phyloP scores from a whole-genome alignment of 2,888 invertebrate species.

The Embidobia sp. region DNA sequence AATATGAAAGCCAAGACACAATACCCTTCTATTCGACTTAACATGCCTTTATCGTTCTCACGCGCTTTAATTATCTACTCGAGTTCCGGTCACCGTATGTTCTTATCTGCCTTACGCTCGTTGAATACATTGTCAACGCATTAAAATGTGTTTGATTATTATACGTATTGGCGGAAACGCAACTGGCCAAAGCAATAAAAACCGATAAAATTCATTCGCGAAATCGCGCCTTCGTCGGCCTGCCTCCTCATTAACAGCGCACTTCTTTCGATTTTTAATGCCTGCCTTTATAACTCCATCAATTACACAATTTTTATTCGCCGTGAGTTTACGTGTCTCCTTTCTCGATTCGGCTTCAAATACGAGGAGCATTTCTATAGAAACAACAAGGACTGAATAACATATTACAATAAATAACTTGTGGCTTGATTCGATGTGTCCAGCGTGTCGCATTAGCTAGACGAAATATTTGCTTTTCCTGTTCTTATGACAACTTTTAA shows the following conservation, averaged over 20 bases:
- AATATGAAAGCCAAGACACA: constrained; percentile 65
- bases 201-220: neutral
- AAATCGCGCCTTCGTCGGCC: too few species aligned
- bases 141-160: constrained; percentile 65
- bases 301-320: too few species aligned
- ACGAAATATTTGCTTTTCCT: constrained; percentile 23
- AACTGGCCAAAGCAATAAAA: constrained; percentile 23
- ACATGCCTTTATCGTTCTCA: constrained; percentile 66
- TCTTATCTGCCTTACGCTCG: constrained; percentile 63
- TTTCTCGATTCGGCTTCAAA: too few species aligned
- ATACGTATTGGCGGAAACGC: constrained; percentile 38
- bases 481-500: constrained; percentile 35
- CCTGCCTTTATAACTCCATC: too few species aligned
- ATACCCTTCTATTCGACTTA: constrained; percentile 59
- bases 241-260: too few species aligned
- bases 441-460: neutral
- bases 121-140: constrained; percentile 63
- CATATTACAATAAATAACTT: too few species aligned
- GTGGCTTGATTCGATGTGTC: too few species aligned
- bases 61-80: constrained; percentile 65
- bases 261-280: too few species aligned
- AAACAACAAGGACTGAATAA: too few species aligned
- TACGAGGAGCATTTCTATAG: too few species aligned
- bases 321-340: too few species aligned
- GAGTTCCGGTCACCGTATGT: constrained; percentile 66